These are phyloP conservation scores for Lutjanus erythropterus DNA, from an alignment of 2,113 vertebrate genomes.

Conservation along the genomic window DNA sequence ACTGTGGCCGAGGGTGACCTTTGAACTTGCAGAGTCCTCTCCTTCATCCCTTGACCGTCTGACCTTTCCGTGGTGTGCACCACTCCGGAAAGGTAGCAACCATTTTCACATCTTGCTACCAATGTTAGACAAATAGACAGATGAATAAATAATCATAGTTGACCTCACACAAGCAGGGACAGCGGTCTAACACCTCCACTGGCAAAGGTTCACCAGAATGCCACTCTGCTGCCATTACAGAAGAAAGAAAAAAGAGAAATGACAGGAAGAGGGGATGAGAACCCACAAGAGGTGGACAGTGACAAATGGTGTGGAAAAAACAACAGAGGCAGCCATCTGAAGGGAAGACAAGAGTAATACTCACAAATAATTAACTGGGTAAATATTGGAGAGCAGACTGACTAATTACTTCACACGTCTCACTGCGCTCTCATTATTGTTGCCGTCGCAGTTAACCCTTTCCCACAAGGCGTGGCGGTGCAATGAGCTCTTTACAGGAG, in stretches of 20 bases:
- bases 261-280: constrained; percentile 70
- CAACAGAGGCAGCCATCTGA: constrained; percentile 84
- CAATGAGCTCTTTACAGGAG: constrained; percentile 42
- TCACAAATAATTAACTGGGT: constrained; percentile 89
- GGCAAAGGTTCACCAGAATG: constrained; percentile 79
- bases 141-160: constrained; percentile 81
- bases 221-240: constrained; percentile 68
- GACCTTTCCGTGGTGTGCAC: constrained; percentile 60
- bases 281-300: constrained; percentile 82
- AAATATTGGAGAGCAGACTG: constrained; percentile 87
- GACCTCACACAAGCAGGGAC: constrained; percentile 80
- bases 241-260: constrained; percentile 17
- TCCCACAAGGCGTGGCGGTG: constrained; percentile 56
- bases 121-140: constrained; percentile 68
- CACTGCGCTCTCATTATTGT: constrained; percentile 86
- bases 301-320: constrained; percentile 86
- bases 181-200: constrained; percentile 77
- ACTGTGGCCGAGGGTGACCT: constrained; percentile 7
- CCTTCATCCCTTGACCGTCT: constrained; percentile 17
- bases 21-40: constrained; percentile 36
- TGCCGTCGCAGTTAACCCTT: constrained; percentile 81
- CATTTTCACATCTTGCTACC: constrained; percentile 74
- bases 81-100: constrained; percentile 60
- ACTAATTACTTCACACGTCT: constrained; percentile 87
- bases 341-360: constrained; percentile 86